phyloP scores from a whole-genome alignment of 2,797 vertebrate genomes.

The Danio choprae region DNA sequence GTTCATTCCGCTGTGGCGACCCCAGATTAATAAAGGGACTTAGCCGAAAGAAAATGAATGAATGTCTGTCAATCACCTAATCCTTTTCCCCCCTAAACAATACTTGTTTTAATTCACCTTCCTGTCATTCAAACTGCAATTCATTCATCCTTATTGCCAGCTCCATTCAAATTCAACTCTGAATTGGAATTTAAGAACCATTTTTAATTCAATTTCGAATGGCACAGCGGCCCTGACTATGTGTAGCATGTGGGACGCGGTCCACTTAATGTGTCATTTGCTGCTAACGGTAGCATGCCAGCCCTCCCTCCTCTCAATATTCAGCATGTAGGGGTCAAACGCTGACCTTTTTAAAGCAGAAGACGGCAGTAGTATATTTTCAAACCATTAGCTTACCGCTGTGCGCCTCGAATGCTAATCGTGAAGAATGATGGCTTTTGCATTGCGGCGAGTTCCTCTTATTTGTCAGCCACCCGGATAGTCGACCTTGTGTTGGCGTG shows the following conservation, averaged over 20 bases:
- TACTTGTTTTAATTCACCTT: background rate
- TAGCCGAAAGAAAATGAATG: no score
- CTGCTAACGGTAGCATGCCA: background rate
- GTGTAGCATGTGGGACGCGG: background rate
- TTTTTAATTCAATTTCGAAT: background rate
- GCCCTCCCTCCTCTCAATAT: background rate
- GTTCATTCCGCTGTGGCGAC: no score
- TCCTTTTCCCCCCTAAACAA: background rate
- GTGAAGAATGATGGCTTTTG: conserved; percentile 38
- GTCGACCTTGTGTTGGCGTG: conserved; percentile 39
- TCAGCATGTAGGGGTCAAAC: conserved; percentile 18
- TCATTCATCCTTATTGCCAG: background rate
- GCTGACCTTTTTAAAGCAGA: conserved; percentile 29
- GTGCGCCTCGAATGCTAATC: conserved; percentile 39
- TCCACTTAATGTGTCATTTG: conserved; percentile 21
- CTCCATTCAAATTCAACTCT: background rate
- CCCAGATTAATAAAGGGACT: no score
- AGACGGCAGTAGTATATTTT: conserved; percentile 23
- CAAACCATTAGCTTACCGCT: conserved; percentile 27
- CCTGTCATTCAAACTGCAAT: background rate
- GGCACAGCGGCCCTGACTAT: background rate
- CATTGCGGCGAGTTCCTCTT: conserved; percentile 23
- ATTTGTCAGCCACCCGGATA: conserved; percentile 31
- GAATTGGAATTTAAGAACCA: background rate
- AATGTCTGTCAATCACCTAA: background rate